Evolutionary conservation across 2,888 invertebrate genomes (phyloP).

Genomic region (Mythimna lalbum): DNA sequence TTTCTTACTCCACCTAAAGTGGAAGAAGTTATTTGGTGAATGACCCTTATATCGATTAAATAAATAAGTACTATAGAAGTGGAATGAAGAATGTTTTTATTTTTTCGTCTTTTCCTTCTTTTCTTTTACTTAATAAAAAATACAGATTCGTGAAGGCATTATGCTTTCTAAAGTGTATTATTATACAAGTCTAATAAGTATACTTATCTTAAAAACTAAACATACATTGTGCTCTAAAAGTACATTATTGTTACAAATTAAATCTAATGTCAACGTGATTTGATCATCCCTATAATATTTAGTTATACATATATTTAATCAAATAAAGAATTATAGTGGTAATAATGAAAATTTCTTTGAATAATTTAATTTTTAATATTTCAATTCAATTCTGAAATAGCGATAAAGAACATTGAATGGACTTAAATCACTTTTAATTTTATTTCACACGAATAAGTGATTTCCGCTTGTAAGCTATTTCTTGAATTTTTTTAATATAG

Average conservation of each 20-base stretch:
- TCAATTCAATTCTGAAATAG: background rate
- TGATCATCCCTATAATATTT: constrained; percentile 7
- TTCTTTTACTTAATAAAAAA: constrained; percentile 35
- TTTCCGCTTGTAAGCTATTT: too few relatives aligned
- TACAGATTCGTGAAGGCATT: constrained; percentile 47
- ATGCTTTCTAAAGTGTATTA: constrained; percentile 31
- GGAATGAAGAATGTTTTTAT: constrained; percentile 62
- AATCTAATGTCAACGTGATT: constrained; percentile 27
- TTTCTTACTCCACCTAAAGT: too few relatives aligned
- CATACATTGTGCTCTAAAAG: constrained; percentile 30
- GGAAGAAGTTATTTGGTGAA: too few relatives aligned
- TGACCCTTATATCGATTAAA: too few relatives aligned
- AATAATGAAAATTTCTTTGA: background rate
- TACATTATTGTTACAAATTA: constrained; percentile 23
- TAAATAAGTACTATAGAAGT: constrained; percentile 24
- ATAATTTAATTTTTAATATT: background rate
- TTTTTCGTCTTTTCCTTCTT: constrained; percentile 55
- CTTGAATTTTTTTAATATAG: background rate
- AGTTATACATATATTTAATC: constrained; percentile 1
- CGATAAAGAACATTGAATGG: background rate
- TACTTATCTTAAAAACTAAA: constrained; percentile 10
- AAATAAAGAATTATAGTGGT: background rate
- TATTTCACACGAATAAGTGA: too few relatives aligned
- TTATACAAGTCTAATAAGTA: constrained; percentile 14
- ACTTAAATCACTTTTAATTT: too few relatives aligned